Evolutionary conservation across 2,888 invertebrate species (phyloP), one percentile per base, ranked within the genome.

Genomic region (Caenorhabditis virilis): DNA sequence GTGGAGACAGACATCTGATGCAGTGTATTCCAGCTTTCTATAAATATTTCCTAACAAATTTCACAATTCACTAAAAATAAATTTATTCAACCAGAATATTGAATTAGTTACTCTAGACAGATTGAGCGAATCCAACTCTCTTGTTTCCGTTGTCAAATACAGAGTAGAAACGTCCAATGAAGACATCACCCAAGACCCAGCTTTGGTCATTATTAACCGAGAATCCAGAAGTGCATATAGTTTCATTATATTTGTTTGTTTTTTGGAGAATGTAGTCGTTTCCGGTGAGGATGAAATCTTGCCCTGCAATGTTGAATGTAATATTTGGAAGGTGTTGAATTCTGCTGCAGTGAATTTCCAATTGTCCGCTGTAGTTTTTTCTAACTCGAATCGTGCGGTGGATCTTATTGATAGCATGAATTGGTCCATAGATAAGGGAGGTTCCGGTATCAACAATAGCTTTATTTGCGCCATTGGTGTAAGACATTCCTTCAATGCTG

Each of bases 121-220:
- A 6, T 9, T 30, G 58, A 42, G 95, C 95, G 86, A 95, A 93
- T 59, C 95, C 95, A 78, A 95, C 88, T 65, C 92, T 89, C 82
- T 90, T 88, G 84, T 92, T 91, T 73, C 88, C 90, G 85, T 91
- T 87, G 86, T 97, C 95, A 85, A 95, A 97, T 86, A 93, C 93
- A 0, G 95, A 93, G 87, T 97, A 97, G 87, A 89, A 95, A 83
- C 89, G 90, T 63, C 95, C 95, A 84, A 97, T 93, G 75, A 95
- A 97, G 72, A 95, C 92, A 86, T 97, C 95, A 55, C 95, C 95
- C 67, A 97, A 88, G 85, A 98, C 97, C 97, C 97, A 98, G 74
- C 95, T 68, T 46, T 71, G 71, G 41, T 69, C 76, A 85, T 97
- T 95, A 82, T 97, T 89, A 49, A 93, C 94, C 89, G 93, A 91